Base-by-base conservation (phyloP, 92 coral and sea anemone genomes). In the Palythoa caribaeorum region DNA sequence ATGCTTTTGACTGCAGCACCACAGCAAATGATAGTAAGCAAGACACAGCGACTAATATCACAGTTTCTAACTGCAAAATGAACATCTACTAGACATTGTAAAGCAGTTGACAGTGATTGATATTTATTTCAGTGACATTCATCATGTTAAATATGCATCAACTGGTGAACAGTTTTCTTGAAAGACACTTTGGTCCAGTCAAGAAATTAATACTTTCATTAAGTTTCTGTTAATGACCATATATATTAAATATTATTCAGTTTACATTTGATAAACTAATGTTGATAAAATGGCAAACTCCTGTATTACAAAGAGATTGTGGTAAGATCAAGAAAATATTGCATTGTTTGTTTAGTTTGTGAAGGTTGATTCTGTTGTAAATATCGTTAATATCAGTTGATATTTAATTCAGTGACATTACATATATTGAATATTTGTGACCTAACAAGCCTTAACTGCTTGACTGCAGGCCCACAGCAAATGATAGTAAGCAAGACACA, bases 31-130 rank as follows among this genome's bases (percentile, higher is more conserved):
- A 60, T 68, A 47, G 87, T 69, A 10, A 83, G 75, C 87, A 83
- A 60, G 87, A 69, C 77, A 9, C 87, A 66, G 15, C 54, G 77
- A 40, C 87, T 83, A 44, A 76, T 83, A 69, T 83, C 87, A 83
- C 87, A 83, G 87, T 83, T 83, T 76, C 87, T 83, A n/a, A 81
- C 51, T 63, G 86, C 76, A 12, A 81, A 81, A 69, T 69, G 73
- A 69, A 69, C 73, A 69, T 20, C 73, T 21, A 69, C 73, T 69
- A 69, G 73, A 10, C 38, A 69, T 28, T 69, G 44, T 69, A 21
- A 69, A 28, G 73, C 73, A 69, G 73, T 69, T 69, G 73, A 21
- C 73, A 69, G 73, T 69, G 73, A 12, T 69, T 69, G 73, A 69
- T 35, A 20, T 16, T 20, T 69, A 69, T 28, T 69, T 69, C 40